Conservation (phyloP, 2,888 invertebrate species). For the Abrostola tripartita region DNA sequence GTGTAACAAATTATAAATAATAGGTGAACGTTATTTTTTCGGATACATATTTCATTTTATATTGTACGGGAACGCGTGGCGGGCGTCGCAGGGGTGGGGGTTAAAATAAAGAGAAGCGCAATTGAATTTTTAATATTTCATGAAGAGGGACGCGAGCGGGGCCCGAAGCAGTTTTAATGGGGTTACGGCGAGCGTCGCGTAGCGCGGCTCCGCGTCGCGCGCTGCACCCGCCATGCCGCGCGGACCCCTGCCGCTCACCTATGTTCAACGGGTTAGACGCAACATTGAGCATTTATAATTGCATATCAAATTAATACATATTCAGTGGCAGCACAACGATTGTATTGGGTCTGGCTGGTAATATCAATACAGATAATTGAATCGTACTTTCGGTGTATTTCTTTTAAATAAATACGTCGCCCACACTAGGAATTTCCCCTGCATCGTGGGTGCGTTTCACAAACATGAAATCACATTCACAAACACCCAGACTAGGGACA, state of each 20-base stretch:
- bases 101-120: slow-evolving; percentile 89
- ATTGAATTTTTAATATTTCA: slow-evolving; percentile 89
- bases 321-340: not conserved
- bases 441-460: too few species aligned
- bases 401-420: too few species aligned
- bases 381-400: too few species aligned
- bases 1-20: slow-evolving; percentile 86
- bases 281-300: slow-evolving; percentile 32
- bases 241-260: slow-evolving; percentile 17
- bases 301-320: slow-evolving; percentile 28
- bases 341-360: too few species aligned
- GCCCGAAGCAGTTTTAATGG: slow-evolving; percentile 85
- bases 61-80: slow-evolving; percentile 79
- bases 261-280: slow-evolving; percentile 13
- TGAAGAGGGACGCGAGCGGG: slow-evolving; percentile 83
- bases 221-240: slow-evolving; percentile 13
- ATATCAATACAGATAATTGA: too few species aligned
- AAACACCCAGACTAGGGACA: too few species aligned
- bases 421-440: too few species aligned
- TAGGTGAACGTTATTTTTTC: slow-evolving; percentile 86
- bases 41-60: slow-evolving; percentile 88
- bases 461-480: too few species aligned
- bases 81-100: slow-evolving; percentile 81
- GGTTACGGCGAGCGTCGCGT: slow-evolving; percentile 72
- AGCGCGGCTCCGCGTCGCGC: slow-evolving; percentile 42